phyloP scores from a whole-genome alignment of 2,113 vertebrate genomes.

The Garra rufa region DNA sequence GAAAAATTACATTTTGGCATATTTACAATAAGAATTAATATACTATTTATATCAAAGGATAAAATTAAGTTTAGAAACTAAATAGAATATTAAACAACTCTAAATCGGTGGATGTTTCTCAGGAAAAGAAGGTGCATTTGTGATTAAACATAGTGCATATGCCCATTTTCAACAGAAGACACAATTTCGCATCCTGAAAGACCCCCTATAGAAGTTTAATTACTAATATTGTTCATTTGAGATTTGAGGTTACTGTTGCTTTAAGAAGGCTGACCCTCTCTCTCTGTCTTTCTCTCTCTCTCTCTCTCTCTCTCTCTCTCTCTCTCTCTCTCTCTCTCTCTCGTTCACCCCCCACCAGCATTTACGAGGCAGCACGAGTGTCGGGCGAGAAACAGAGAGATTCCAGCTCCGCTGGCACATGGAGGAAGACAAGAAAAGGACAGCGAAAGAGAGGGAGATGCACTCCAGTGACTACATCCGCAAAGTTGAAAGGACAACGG shows the following conservation, averaged over 20 bases:
- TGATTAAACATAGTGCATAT: neutral
- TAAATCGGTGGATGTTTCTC: neutral
- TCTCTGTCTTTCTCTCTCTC: conserved; percentile 44
- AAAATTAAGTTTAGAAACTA: neutral
- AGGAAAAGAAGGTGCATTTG: neutral
- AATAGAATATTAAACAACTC: neutral
- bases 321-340: conserved; percentile 79
- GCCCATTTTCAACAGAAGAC: neutral
- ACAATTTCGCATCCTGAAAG: neutral
- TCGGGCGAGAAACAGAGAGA: conserved; percentile 59
- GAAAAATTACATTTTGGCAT: too few species aligned
- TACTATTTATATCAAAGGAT: too few species aligned
- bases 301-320: too few species aligned
- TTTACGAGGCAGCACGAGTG: conserved; percentile 60
- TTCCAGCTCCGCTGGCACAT: conserved; percentile 46
- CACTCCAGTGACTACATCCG: neutral
- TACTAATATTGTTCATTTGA: neutral
- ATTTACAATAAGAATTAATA: too few species aligned
- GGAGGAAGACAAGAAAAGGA: neutral
- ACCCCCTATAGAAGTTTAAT: neutral
- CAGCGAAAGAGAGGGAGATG: neutral
- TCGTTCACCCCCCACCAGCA: conserved; percentile 73
- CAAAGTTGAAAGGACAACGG: conserved; percentile 32
- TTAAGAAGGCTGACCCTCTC: conserved; percentile 52
- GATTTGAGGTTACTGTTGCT: conserved; percentile 49